A percentile compares a stretch with the other conserved stretches of the same genome.
phyloP scores from a whole-genome alignment of 2,888 invertebrate genomes.

The Gasteruption jaculator region DNA sequence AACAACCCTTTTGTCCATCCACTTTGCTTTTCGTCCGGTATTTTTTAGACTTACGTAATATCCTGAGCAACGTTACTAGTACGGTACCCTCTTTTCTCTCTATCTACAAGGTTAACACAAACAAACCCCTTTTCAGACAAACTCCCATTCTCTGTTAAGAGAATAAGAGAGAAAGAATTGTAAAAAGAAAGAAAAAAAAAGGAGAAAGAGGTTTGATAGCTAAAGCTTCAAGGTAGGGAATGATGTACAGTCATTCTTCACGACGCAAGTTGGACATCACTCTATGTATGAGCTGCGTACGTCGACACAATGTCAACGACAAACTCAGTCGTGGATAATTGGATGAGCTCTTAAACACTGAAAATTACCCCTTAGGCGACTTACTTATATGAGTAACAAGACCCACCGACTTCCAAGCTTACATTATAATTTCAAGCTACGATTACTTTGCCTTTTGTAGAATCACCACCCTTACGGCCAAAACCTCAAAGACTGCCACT shows the following conservation, averaged over 20 bases:
- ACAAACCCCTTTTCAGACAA: too few species aligned
- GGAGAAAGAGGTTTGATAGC: background rate
- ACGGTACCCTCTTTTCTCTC: slow-evolving; percentile 26
- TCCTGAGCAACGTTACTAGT: slow-evolving; percentile 36
- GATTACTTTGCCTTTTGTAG: slow-evolving; percentile 46
- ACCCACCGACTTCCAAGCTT: too few species aligned
- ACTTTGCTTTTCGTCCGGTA: slow-evolving; percentile 40
- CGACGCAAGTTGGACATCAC: slow-evolving; percentile 18
- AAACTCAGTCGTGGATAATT: slow-evolving; percentile 42
- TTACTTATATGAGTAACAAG: too few species aligned
- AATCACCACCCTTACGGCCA: too few species aligned
- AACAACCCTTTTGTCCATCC: slow-evolving; percentile 42
- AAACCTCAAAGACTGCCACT: too few species aligned
- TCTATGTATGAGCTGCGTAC: slow-evolving; percentile 18
- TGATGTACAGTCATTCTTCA: slow-evolving; percentile 13
- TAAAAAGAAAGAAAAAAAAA: too few species aligned
- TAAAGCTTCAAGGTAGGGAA: slow-evolving; percentile 15
- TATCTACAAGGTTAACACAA: slow-evolving; percentile 35
- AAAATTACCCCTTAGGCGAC: slow-evolving; percentile 44
- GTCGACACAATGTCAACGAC: slow-evolving; percentile 24
- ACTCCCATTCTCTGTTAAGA: too few species aligned
- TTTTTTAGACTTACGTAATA: slow-evolving; percentile 48
- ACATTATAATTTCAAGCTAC: slow-evolving; percentile 47
- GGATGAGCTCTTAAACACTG: slow-evolving; percentile 46
- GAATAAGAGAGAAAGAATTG: too few species aligned